Conservation (phyloP, 2,113 vertebrate species). For the Trematocara stigmaticum region DNA sequence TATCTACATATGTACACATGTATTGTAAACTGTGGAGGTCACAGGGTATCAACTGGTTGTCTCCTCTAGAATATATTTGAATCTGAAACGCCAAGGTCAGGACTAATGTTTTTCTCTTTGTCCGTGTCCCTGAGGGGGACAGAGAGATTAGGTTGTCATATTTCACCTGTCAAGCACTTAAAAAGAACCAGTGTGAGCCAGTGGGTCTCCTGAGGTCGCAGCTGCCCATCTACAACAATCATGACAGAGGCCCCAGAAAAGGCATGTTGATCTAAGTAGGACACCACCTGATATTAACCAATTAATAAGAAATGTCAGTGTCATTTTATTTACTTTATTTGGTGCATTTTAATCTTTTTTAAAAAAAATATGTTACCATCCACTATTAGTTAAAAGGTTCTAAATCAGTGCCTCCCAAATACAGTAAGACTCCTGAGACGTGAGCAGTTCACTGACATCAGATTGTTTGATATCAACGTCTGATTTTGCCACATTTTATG, state of each 20-base stretch:
- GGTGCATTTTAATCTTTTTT: neutral
- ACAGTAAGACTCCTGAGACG: neutral
- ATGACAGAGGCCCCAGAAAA: neutral
- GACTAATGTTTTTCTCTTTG: slow-evolving; percentile 52
- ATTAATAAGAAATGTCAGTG: neutral
- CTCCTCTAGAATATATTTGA: slow-evolving; percentile 57
- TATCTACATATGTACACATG: neutral
- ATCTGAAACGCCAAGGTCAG: slow-evolving; percentile 65
- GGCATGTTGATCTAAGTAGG: neutral
- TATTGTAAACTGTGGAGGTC: slow-evolving; percentile 15
- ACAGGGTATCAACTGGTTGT: slow-evolving; percentile 21
- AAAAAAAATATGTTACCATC: neutral
- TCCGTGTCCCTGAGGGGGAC: slow-evolving; percentile 44
- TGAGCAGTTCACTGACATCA: neutral
- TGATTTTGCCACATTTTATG: neutral
- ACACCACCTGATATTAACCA: neutral
- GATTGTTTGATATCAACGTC: neutral
- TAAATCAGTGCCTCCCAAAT: neutral
- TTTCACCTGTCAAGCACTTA: slow-evolving; percentile 65
- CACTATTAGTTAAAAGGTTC: neutral
- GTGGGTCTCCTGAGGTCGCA: slow-evolving; percentile 23
- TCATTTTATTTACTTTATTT: neutral
- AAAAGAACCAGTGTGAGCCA: slow-evolving; percentile 19
- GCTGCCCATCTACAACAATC: slow-evolving; percentile 9
- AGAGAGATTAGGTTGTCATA: slow-evolving; percentile 56